Evolutionary conservation across 2,113 vertebrate species (phyloP).

Genomic region (Thryonomys swinderianus): DNA sequence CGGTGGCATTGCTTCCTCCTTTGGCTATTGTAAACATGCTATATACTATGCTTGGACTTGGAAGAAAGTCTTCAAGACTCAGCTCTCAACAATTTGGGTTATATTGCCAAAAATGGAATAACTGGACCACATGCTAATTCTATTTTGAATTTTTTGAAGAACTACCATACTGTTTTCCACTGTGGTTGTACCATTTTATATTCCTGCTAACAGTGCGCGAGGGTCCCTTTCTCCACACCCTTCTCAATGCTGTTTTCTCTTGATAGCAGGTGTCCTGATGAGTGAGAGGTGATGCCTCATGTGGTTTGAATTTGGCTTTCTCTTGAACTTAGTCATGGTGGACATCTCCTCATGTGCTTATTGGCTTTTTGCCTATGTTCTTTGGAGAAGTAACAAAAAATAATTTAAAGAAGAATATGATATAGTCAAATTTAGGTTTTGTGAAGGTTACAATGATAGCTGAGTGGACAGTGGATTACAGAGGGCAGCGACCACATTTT

Average conservation of each 20-base stretch:
- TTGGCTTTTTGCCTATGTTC: not conserved
- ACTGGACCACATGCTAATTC: not conserved
- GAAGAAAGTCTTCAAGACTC: not conserved
- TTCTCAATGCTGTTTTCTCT: not conserved
- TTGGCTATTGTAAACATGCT: not conserved
- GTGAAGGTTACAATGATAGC: not conserved
- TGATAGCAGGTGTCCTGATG: not conserved
- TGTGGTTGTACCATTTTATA: not conserved
- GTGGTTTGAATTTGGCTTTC: conserved; percentile 14
- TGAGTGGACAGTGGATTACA: not conserved
- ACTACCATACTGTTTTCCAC: not conserved
- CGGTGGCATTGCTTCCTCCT: not conserved
- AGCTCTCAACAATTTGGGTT: not conserved
- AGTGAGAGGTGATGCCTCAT: not conserved
- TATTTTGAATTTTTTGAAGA: conserved; percentile 4
- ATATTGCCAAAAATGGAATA: not conserved
- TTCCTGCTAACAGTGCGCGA: not conserved
- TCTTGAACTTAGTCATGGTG: not conserved
- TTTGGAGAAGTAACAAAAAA: not conserved
- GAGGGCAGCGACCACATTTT: not conserved
- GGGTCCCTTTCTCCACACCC: not conserved
- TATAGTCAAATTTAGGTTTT: not conserved
- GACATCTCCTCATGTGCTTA: not conserved
- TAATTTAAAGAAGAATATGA: not conserved
- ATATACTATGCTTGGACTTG: not conserved